Conservation (phyloP, 2,888 invertebrate species). For the Oligia strigilis region DNA sequence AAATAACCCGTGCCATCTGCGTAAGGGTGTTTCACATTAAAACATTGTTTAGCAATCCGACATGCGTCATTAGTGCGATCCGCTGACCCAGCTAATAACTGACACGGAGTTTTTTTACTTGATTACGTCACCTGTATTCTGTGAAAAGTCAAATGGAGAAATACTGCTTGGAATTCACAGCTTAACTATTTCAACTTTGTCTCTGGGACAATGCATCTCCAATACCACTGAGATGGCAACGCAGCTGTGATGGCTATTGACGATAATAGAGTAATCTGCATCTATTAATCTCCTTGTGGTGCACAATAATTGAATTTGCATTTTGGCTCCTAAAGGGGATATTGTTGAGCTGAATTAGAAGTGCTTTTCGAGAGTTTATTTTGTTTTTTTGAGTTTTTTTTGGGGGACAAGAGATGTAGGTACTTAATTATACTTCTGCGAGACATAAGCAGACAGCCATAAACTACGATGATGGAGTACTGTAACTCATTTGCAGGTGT, state of each 20-base stretch:
- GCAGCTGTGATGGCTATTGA: not conserved
- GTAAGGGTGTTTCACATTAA: slow-evolving; percentile 88
- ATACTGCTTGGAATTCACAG: not conserved
- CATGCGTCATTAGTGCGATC: slow-evolving; percentile 85
- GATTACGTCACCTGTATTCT: slow-evolving; percentile 68
- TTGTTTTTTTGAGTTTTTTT: too few relatives aligned
- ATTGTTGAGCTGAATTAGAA: not conserved
- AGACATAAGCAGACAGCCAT: not conserved
- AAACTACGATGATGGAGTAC: not conserved
- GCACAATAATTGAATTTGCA: not conserved
- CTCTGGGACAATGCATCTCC: not conserved
- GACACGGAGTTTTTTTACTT: slow-evolving; percentile 79
- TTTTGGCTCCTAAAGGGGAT: not conserved
- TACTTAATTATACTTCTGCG: too few relatives aligned
- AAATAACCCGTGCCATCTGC: slow-evolving; percentile 86
- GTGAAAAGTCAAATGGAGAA: not conserved
- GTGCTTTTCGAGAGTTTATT: too few relatives aligned
- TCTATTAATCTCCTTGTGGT: not conserved
- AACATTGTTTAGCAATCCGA: slow-evolving; percentile 87
- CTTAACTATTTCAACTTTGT: not conserved
- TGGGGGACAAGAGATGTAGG: not conserved
- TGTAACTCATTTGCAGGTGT: not conserved
- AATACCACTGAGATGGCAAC: not conserved
- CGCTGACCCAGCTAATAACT: slow-evolving; percentile 80
- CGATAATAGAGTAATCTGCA: not conserved